A percentile compares a stretch with the other conserved stretches of the same genome.
Evolutionary conservation across 2,888 invertebrate species (phyloP).

Genomic region (Agelastica alni): DNA sequence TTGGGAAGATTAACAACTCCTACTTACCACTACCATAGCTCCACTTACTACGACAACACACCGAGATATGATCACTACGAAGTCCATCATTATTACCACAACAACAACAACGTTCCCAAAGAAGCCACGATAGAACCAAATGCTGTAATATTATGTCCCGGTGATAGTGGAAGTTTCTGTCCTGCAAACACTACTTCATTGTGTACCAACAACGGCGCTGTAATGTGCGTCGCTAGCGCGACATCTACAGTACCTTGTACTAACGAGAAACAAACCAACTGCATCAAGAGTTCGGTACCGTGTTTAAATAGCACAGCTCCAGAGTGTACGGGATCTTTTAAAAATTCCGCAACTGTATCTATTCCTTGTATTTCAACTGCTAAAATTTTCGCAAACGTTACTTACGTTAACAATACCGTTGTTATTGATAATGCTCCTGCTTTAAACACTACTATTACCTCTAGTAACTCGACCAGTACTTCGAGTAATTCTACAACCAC

Average conservation of each 20-base stretch:
- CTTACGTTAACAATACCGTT: slow-evolving; percentile 42
- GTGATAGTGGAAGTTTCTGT: slow-evolving; percentile 50
- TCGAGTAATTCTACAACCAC: slow-evolving; percentile 19
- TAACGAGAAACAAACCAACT: slow-evolving; percentile 43
- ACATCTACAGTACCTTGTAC: slow-evolving; percentile 49
- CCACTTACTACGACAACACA: slow-evolving; percentile 35
- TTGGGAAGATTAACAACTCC: slow-evolving; percentile 46
- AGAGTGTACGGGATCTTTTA: slow-evolving; percentile 42
- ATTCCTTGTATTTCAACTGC: slow-evolving; percentile 51
- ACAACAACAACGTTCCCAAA: slow-evolving; percentile 43
- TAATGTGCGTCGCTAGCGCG: slow-evolving; percentile 52
- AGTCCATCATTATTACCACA: slow-evolving; percentile 54
- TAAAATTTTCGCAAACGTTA: slow-evolving; percentile 42
- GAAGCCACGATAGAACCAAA: slow-evolving; percentile 49
- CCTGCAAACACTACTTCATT: slow-evolving; percentile 50
- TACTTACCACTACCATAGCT: slow-evolving; percentile 40
- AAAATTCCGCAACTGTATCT: slow-evolving; percentile 41
- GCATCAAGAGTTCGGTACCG: slow-evolving; percentile 48
- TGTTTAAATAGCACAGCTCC: slow-evolving; percentile 48
- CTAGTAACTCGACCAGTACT: too few relatives aligned
- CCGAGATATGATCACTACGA: slow-evolving; percentile 49
- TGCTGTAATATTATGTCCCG: slow-evolving; percentile 48
- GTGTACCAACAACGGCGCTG: slow-evolving; percentile 52
- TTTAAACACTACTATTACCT: slow-evolving; percentile 9
- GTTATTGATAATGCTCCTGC: slow-evolving; percentile 27